phyloP scores from a whole-genome alignment of 1,140 invertebrate species.

The Drosophila biarmipes region DNA sequence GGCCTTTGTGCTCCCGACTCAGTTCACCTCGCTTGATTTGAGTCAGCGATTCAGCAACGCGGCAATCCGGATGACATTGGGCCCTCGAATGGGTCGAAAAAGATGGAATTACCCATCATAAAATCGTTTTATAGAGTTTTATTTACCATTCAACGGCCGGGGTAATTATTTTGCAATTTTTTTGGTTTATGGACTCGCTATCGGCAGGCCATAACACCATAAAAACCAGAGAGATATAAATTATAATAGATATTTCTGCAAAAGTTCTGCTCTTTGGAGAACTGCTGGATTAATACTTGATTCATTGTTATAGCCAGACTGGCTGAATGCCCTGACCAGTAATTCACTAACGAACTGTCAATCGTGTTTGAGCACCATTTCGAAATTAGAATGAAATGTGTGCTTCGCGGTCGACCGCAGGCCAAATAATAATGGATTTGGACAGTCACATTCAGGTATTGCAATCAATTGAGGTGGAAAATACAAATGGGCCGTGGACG shows the following conservation, averaged over 20 bases:
- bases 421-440: slow-evolving; percentile 24
- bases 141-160: neutral
- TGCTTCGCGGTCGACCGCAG: slow-evolving; percentile 22
- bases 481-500: slow-evolving; percentile 5
- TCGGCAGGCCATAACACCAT: too few species aligned
- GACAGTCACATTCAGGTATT: slow-evolving; percentile 25
- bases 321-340: neutral
- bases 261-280: too few species aligned
- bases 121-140: neutral
- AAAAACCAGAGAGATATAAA: too few species aligned
- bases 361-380: slow-evolving; percentile 26
- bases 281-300: too few species aligned
- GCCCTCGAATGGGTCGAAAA: slow-evolving; percentile 8
- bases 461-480: slow-evolving; percentile 24
- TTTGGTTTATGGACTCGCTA: too few species aligned
- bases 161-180: neutral
- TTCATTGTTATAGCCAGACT: too few species aligned
- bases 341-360: slow-evolving; percentile 14
- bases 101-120: neutral
- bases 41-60: slow-evolving; percentile 4
- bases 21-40: slow-evolving; percentile 33
- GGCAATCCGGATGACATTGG: slow-evolving; percentile 11
- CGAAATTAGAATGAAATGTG: slow-evolving; percentile 36
- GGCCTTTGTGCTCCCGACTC: slow-evolving; percentile 26
- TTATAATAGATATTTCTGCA: too few species aligned